phyloP scores from a whole-genome alignment of 2,797 vertebrate species.

The Naso thynnoides region DNA sequence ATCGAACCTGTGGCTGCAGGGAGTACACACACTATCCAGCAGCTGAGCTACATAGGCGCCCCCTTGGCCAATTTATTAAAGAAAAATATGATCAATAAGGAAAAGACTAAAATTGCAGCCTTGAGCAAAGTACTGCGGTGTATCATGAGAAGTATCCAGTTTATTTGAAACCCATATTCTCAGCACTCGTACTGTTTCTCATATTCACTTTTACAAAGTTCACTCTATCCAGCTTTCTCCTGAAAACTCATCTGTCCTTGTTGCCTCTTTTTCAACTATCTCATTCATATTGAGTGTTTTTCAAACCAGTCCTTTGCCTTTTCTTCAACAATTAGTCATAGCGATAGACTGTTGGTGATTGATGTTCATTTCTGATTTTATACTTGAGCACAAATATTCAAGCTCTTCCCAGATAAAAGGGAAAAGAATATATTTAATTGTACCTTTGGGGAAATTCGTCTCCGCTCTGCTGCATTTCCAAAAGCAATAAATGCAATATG shows the following conservation, averaged over 20 bases:
- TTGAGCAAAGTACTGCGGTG: background rate
- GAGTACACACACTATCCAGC: too few relatives aligned
- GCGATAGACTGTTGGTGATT: background rate
- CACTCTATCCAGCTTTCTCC: background rate
- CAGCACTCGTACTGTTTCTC: too few relatives aligned
- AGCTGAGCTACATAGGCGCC: too few relatives aligned
- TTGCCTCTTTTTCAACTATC: background rate
- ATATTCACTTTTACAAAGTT: background rate
- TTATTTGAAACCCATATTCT: background rate
- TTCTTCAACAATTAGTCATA: background rate
- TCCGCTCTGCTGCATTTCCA: conserved; percentile 16
- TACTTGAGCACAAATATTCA: background rate
- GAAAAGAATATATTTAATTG: conserved; percentile 31
- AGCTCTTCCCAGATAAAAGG: conserved; percentile 11
- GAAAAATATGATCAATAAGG: background rate
- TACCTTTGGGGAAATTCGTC: conserved; percentile 9
- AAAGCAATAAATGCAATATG: conserved; percentile 23
- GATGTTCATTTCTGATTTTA: background rate
- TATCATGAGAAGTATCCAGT: background rate
- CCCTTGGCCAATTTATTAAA: background rate
- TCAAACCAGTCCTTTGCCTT: too few relatives aligned
- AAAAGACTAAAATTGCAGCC: background rate
- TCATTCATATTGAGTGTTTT: background rate
- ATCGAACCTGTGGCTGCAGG: too few relatives aligned
- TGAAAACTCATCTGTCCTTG: background rate